Base-by-base conservation (phyloP, 2,888 invertebrate species). In the Lobophora halterata region DNA sequence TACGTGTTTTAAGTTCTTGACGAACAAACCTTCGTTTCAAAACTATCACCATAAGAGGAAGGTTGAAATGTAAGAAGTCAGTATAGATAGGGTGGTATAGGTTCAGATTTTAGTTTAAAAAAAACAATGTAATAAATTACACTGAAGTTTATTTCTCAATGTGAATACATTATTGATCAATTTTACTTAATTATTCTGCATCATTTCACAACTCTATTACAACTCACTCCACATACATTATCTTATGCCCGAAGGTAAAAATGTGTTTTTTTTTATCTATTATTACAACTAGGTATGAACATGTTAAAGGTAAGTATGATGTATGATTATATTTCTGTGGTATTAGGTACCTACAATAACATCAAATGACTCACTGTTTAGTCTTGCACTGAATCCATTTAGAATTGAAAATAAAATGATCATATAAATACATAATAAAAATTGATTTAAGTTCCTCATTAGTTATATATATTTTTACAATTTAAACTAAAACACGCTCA, bases 121-220 rank as follows among this genome's bases (percentile, higher is more conserved):
- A 58, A 72, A 69, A 70, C 58, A 58, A 59, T 64, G 65, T 83
- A 83, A 85, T 88, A 88, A 88, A 87, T 88, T 86, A 88, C 88
- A 88, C 82, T 86, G 86, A 86, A 86, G 79, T 88, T 87, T 87
- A 83, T 86, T 82, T 82, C 73, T 80, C 79, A 79, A 80, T 71
- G 71, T 77, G 85, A 85, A 82, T 85, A 88, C 82, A 86, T 50
- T 80, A 83, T 80, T 71, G 79, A 79, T 73, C 74, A 69, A 74
- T 71, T 69, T 73, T 69, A 69, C 68, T 76, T 70, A 74, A 37
- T 37, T 58, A 61, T 62, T 66, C 71, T 65, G 58, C 73, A 68
- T 75, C 73, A 74, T 61, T 71, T 75, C 78, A 79, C 74, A 76
- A 80, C 77, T 78, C 73, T 71, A 71, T 74, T 72, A 78, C 75